Evolutionary conservation across 2,113 vertebrate genomes (phyloP).

Genomic region (Etheostoma cragini): DNA sequence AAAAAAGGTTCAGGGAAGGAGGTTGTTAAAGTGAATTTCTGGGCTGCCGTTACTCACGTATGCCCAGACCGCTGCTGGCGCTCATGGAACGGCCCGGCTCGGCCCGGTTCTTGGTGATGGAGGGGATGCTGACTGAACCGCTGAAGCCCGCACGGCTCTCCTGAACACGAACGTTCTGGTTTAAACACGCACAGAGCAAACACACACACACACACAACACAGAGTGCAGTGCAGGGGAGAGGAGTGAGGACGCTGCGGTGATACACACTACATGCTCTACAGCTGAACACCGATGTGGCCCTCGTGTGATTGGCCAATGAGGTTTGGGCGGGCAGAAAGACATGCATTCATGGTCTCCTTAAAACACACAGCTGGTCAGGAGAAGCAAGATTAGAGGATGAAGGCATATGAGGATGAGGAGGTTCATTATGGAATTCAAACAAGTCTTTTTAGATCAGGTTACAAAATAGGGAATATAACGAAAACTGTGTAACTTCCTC

Average conservation of each 20-base stretch:
- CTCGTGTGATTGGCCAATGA: neutral
- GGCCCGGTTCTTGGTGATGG: constrained; percentile 92
- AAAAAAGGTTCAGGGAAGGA: neutral
- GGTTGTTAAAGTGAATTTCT: neutral
- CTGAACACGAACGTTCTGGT: constrained; percentile 93
- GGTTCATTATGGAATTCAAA: neutral
- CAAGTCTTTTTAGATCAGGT: neutral
- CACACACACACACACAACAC: constrained; percentile 12
- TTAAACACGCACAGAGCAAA: constrained; percentile 52
- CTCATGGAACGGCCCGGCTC: constrained; percentile 98
- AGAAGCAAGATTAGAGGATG: neutral
- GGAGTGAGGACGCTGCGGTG: constrained; percentile 55
- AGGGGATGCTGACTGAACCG: constrained; percentile 97
- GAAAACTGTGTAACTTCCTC: neutral
- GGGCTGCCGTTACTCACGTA: constrained; percentile 87
- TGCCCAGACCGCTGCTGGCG: constrained; percentile 94
- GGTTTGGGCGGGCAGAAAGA: neutral
- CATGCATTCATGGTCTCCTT: neutral
- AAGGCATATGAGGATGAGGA: neutral
- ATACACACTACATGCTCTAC: constrained; percentile 33
- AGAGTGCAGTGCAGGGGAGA: constrained; percentile 47
- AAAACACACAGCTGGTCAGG: neutral
- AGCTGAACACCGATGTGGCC: neutral
- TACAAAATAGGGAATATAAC: too few species aligned
- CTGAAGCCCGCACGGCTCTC: constrained; percentile 95